Evolutionary conservation across 2,888 invertebrate species (phyloP), one percentile per base, ranked within the genome.

Genomic region (Acanthococcus lagerstroemiae): DNA sequence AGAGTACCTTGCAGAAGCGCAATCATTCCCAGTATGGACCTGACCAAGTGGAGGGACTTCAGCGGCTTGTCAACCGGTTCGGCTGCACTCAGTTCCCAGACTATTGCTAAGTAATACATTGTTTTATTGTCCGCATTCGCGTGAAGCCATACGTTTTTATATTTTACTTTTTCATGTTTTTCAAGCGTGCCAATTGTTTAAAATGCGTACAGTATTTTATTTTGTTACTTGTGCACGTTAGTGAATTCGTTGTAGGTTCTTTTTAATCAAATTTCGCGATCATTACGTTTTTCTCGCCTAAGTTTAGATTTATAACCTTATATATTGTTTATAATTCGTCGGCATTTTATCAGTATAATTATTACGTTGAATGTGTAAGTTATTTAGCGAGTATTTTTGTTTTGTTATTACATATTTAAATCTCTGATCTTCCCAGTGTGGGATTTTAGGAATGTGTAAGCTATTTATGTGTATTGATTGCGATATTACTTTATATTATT

Each of bases 1-100:
- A 83, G 93, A 72, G 92, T 93, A 70, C 90, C 93, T 7, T 94
- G 94, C 78, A 84, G 87, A 76, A 90, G 90, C 73, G 91, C 91
- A 70, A 82, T 93, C 57, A 82, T 94, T 68, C 92, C 94, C 15
- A 82, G 85, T 67, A 88, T 94, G 73, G 93, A 94, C 77, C 83
- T 93, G 72, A 84, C 84, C 70, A 92, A 92, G 78, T 94, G 93
- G 93, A 90, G 90, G 19, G 93, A 93, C 74, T 84, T 78, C 69
- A 73, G 74, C 30, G 73, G 72, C 25, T 68, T 44, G 27, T 68
- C 26, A 58, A 66, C 66, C 21, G 68, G 67, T 48, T 37, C 61
- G 12, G 19, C 46, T 4, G 45, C 67, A 26, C 57, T 66, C 50
- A 66, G 48, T 30, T 46, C 56, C 26, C 63, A 56, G 19, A 61